Conservation (phyloP, 2,888 invertebrate species). For the Pinctada fucata region DNA sequence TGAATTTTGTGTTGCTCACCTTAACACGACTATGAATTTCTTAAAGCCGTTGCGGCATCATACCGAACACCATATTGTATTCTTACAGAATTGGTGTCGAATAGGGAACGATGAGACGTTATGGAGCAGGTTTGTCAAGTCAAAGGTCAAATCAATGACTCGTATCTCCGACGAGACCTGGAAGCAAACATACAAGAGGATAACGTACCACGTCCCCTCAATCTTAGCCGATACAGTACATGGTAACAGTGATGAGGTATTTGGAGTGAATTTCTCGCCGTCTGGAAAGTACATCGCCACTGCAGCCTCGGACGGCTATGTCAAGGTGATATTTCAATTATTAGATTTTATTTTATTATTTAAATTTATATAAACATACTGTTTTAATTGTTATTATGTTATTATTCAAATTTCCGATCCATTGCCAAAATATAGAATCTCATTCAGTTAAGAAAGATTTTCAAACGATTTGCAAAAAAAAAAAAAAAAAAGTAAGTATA, state of each 20-base stretch:
- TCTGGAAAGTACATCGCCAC: slow-evolving; percentile 13
- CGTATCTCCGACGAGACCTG: not conserved
- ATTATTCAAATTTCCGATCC: not conserved
- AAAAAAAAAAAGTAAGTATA: too few species aligned
- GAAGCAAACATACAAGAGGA: slow-evolving; percentile 12
- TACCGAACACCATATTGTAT: not conserved
- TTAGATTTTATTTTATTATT: too few species aligned
- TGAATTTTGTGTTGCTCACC: too few species aligned
- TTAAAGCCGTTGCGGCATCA: too few species aligned
- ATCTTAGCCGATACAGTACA: not conserved
- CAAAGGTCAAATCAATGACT: not conserved
- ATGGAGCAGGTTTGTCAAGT: slow-evolving; percentile 7
- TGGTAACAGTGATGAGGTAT: slow-evolving; percentile 13
- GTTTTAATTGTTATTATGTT: not conserved
- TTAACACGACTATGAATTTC: too few species aligned
- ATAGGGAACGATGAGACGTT: slow-evolving; percentile 14
- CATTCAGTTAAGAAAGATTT: too few species aligned
- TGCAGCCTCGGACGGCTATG: slow-evolving; percentile 10
- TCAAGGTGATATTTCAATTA: not conserved
- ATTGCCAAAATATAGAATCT: too few species aligned
- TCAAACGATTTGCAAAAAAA: too few species aligned
- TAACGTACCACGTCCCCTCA: slow-evolving; percentile 14
- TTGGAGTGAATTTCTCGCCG: slow-evolving; percentile 8
- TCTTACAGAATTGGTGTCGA: slow-evolving; percentile 11
- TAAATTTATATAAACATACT: not conserved